Conservation (phyloP, 2,113 vertebrate genomes). For the Mus spicilegus region DNA sequence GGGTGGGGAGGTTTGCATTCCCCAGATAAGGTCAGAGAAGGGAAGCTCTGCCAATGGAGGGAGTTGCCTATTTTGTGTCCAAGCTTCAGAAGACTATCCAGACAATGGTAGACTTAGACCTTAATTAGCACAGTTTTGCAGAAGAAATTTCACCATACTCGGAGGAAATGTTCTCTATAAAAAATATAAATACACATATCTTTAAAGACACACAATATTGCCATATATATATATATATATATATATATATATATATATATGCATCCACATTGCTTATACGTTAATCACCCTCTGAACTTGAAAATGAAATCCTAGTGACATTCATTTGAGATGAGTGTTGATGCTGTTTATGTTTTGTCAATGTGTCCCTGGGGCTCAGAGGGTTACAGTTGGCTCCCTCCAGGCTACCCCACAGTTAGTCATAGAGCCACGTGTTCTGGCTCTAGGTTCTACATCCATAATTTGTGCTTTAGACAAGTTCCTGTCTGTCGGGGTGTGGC, state of each 20-base stretch:
- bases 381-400: not conserved
- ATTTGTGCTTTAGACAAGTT: accelerated
- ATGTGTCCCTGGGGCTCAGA: not conserved
- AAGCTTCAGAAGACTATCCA: too few relatives aligned
- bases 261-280: not conserved
- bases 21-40: too few relatives aligned
- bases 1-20: too few relatives aligned
- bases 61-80: too few relatives aligned
- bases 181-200: not conserved
- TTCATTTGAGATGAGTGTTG: not conserved
- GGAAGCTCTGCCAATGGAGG: too few relatives aligned
- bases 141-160: not conserved
- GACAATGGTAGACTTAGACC: too few relatives aligned
- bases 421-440: not conserved
- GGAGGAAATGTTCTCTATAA: not conserved
- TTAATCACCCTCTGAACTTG: not conserved
- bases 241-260: too few relatives aligned
- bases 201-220: not conserved
- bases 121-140: not conserved
- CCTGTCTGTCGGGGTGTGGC: accelerated
- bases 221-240: too few relatives aligned
- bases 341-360: accelerated
- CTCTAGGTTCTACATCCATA: accelerated
- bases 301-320: not conserved
- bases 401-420: accelerated